Evolutionary conservation across 1,140 invertebrate species (phyloP), one percentile per base, ranked within the genome.

Genomic region (Drosophila punjabiensis): DNA sequence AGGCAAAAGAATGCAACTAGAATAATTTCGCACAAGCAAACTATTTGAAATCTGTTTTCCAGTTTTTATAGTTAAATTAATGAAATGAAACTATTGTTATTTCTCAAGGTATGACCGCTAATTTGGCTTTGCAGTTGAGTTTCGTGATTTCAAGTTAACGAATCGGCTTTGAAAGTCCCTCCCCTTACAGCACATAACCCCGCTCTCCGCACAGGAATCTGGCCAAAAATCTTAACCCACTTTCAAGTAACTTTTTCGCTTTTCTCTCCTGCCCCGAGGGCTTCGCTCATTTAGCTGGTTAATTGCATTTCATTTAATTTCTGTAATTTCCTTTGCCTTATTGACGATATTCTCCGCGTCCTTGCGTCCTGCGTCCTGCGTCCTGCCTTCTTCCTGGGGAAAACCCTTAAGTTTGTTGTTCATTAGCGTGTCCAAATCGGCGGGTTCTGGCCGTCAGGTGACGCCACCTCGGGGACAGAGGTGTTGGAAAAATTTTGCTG

Each of bases 301-400:
- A 89, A 89, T 89, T 89, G 85, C 85, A 85, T 85, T 89, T 85
- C 86, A 74, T 82, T 88, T 81, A 56, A 69, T 78, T 78, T 78
- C 50, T 78, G 75, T 63, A 78, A 78, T 78, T 78, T 61, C 65
- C 55, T 53, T 62, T 56, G 64, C 71, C 53, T 64, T 67, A 80
- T 82, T 73, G 70, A 52, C 67, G 61, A 73, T 69, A 79, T 86
- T 86, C 24, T 24, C 24, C 63, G 65, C 68, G n/a, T n/a, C n/a
- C n/a, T n/a, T n/a, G 75, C 68, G 41, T 61, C 45, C 55, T 60
- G 39, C 33, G 24, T 24, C 63, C 68, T 71, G 75, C 68, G 41
- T 61, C 45, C 55, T 60, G 39, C 33, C 41, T 41, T 33, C 47
- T 39, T 39, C 20, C 32, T 28, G 30, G 33, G 45, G 30, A 20